A percentile compares a stretch with the other conserved stretches of the same genome.
Conservation (phyloP, 2,888 invertebrate genomes). For the Pyrocoelia pectoralis region DNA sequence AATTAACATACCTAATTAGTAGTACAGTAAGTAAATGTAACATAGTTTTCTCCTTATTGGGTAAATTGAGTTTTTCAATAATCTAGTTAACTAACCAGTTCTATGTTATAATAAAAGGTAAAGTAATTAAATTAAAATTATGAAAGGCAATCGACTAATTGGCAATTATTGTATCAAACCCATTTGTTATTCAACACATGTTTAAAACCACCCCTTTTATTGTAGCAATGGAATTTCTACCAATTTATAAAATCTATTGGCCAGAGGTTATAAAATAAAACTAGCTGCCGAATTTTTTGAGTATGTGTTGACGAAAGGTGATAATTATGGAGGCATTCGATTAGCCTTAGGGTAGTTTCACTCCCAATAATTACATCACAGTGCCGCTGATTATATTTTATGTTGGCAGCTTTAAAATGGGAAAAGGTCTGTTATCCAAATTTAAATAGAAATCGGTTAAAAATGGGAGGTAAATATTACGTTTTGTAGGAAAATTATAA, state of each 20-base stretch:
- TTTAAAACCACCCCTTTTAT: background rate
- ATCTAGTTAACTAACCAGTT: no score
- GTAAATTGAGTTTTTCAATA: no score
- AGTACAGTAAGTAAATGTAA: no score
- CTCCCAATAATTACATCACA: constrained; percentile 24
- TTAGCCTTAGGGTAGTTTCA: constrained; percentile 24
- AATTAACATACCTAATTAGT: no score
- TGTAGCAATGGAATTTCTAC: background rate
- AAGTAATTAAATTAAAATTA: no score
- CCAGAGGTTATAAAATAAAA: constrained; percentile 17
- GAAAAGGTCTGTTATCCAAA: constrained; percentile 15
- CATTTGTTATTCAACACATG: background rate
- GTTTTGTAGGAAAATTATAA: constrained; percentile 6
- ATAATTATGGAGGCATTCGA: constrained; percentile 34
- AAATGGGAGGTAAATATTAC: constrained; percentile 5
- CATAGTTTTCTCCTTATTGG: no score
- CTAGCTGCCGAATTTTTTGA: constrained; percentile 26
- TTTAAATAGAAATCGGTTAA: constrained; percentile 15
- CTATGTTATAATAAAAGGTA: no score
- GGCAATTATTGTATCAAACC: background rate
- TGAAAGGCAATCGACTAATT: no score
- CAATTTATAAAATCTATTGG: constrained; percentile 12
- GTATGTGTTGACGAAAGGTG: constrained; percentile 35
- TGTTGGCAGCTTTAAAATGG: constrained; percentile 25
- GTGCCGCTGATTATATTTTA: constrained; percentile 15